Evolutionary conservation across 1,140 invertebrate genomes (phyloP), one percentile per base, ranked within the genome.

Genomic region (Leguminivora glycinivorella): DNA sequence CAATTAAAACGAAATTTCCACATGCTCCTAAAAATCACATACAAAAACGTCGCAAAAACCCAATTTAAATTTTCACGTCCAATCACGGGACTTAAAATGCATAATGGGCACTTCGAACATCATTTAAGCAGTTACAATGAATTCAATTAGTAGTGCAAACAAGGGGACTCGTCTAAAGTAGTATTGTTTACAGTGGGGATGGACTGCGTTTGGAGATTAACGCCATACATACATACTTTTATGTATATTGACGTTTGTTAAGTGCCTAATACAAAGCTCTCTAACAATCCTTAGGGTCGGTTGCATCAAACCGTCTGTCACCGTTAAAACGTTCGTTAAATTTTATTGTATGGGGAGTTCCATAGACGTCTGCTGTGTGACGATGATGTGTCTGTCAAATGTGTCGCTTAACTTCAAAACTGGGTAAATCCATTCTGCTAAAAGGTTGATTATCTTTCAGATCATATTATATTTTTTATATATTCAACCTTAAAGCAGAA

Each of bases 71-170:
- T 68, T 63, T n/a, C 26, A 6, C 34, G 58, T 68, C 66, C 34
- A 68, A 63, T 67, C 63, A 38, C n/a, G 10, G 69, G 52, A 47
- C 31, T 68, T 40, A 25, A 68, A 73, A 73, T 70, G 70, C 68
- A 68, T 22, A 43, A 22, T 75, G 63, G 69, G 70, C 81, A 77
- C 81, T 86, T 79, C 75, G 79, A 80, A 83, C 83, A 81, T 84
- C 81, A 75, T 81, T 84, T 84, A 83, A 84, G 76, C 78, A 79
- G 78, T 67, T 83, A 85, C 84, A 88, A 85, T 85, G 83, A 85
- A 88, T 85, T 87, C 84, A 88, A 88, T 88, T 88, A 88, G 82
- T 78, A 76, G 72, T 67, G 78, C 76, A 88, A 88, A 87, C 86
- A 87, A 70, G 80, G 84, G 85, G 26, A 63, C 58, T 19, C 47